Evolutionary conservation across 2,113 vertebrate genomes (phyloP).

Genomic region (Pygoscelis adeliae): DNA sequence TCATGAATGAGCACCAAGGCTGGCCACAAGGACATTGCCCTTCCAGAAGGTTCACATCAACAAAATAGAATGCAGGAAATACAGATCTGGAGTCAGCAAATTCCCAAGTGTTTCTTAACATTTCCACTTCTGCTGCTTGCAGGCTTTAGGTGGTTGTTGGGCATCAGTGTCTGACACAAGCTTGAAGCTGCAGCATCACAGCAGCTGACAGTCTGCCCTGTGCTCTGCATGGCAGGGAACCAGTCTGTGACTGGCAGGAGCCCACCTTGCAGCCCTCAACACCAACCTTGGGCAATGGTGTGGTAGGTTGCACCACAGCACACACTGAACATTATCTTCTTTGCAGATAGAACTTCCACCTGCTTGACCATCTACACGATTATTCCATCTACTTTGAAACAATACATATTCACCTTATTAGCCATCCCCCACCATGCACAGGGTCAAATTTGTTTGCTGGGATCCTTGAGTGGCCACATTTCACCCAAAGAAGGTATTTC

Average conservation of each 20-base stretch:
- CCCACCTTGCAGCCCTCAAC: not conserved
- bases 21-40: not conserved
- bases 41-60: not conserved
- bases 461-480: not conserved
- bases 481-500: not conserved
- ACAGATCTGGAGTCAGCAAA: not conserved
- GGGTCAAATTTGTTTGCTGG: not conserved
- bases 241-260: not conserved
- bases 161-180: not conserved
- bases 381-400: not conserved
- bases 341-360: not conserved
- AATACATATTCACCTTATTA: not conserved
- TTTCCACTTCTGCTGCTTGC: not conserved
- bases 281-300: not conserved
- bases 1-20: not conserved
- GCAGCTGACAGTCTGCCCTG: not conserved
- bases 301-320: not conserved
- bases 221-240: not conserved
- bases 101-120: not conserved
- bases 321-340: not conserved
- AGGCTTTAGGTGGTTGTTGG: not conserved
- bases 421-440: rapidly evolving
- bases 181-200: not conserved
- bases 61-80: not conserved
- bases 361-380: not conserved